Conservation (phyloP, 92 coral and sea anemone genomes). For the Zoanthus sociatus region DNA sequence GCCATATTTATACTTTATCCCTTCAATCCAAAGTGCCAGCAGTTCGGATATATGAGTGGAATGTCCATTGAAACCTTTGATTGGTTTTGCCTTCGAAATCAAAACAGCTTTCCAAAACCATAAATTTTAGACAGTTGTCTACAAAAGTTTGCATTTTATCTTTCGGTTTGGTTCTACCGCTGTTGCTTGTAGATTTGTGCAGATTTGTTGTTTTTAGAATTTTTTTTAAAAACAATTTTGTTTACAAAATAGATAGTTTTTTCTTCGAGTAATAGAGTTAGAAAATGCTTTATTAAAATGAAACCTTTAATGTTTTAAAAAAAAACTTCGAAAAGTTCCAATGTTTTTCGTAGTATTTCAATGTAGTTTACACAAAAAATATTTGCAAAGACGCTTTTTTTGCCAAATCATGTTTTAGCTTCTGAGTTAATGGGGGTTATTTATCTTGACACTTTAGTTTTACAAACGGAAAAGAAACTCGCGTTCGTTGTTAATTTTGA, state of each 20-base stretch:
- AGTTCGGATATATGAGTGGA: background rate
- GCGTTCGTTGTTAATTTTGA: background rate
- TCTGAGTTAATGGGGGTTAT: background rate
- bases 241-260: no score
- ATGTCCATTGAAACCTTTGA: background rate
- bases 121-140: background rate
- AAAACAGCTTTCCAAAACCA: constrained; percentile 2
- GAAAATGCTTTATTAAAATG: no score
- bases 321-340: no score
- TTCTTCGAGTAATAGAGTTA: no score
- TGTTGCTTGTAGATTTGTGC: background rate
- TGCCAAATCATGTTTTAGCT: background rate
- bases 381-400: background rate
- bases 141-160: background rate
- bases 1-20: background rate
- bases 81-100: constrained; percentile 13
- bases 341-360: no score
- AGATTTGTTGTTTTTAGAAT: no score
- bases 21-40: background rate
- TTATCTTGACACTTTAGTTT: background rate
- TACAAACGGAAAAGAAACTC: background rate
- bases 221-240: no score
- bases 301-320: no score
- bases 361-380: no score
- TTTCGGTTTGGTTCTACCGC: background rate